A percentile compares a stretch with the other conserved stretches of the same genome.
phyloP scores from a whole-genome alignment of 2,113 vertebrate species.

The Galeopterus variegatus region DNA sequence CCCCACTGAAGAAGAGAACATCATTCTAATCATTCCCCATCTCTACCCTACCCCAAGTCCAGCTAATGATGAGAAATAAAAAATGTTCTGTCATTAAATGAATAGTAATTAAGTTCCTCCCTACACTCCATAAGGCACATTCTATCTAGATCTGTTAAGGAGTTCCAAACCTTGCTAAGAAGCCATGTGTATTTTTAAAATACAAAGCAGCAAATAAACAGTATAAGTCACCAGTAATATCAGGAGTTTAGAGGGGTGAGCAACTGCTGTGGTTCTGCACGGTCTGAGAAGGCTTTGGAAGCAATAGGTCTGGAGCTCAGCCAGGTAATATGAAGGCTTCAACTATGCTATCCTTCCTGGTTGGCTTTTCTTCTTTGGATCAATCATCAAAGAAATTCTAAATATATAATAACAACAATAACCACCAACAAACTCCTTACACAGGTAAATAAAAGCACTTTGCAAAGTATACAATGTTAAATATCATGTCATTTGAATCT shows the following conservation, averaged over 20 bases:
- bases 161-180: slow-evolving; percentile 18
- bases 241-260: slow-evolving; percentile 13
- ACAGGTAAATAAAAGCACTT: slow-evolving; percentile 34
- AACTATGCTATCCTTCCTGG: neutral
- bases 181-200: slow-evolving; percentile 43
- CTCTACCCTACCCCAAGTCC: neutral
- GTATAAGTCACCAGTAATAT: slow-evolving; percentile 12
- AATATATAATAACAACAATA: slow-evolving; percentile 38
- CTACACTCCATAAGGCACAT: neutral
- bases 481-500: neutral
- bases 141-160: neutral
- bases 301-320: neutral
- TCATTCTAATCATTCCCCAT: neutral
- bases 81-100: slow-evolving; percentile 27
- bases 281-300: slow-evolving; percentile 51
- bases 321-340: slow-evolving; percentile 24
- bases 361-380: neutral
- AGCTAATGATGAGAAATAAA: neutral
- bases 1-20: neutral
- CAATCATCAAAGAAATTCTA: slow-evolving; percentile 17
- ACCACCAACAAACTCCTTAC: neutral
- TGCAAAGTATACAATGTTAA: neutral
- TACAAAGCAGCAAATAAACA: slow-evolving; percentile 40
- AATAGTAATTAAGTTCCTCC: neutral
- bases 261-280: slow-evolving; percentile 57